phyloP scores from a whole-genome alignment of 2,797 vertebrate species.

The Sciaenops ocellatus region DNA sequence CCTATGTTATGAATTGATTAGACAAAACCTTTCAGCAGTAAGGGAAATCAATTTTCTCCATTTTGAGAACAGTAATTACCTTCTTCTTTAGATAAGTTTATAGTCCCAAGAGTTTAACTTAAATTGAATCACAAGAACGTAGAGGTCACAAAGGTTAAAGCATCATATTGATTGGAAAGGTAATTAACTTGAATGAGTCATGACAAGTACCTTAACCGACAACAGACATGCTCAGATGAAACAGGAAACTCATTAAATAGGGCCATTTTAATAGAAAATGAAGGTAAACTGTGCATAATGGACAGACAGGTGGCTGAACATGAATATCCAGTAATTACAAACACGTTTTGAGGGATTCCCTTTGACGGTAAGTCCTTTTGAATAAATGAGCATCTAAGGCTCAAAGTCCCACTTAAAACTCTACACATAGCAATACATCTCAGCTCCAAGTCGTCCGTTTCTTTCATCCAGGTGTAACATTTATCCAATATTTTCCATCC shows the following conservation, averaged over 20 bases:
- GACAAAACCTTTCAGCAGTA: slow-evolving; percentile 31
- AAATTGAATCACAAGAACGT: slow-evolving; percentile 62
- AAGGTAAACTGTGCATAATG: background rate
- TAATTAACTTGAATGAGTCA: slow-evolving; percentile 72
- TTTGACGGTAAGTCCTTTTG: slow-evolving; percentile 12
- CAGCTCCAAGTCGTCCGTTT: slow-evolving; percentile 5
- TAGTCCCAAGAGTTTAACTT: slow-evolving; percentile 60
- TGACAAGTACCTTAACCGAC: slow-evolving; percentile 57
- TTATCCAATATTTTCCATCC: slow-evolving; percentile 33
- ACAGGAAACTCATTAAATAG: slow-evolving; percentile 11
- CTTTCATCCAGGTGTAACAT: slow-evolving; percentile 38
- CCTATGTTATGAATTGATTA: slow-evolving; percentile 44
- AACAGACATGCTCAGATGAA: slow-evolving; percentile 31
- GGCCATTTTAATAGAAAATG: slow-evolving; percentile 2
- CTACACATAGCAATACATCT: slow-evolving; percentile 40
- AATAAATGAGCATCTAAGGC: slow-evolving; percentile 21
- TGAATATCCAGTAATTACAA: slow-evolving; percentile 15
- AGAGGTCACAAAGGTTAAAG: slow-evolving; percentile 75
- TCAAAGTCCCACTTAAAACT: slow-evolving; percentile 19
- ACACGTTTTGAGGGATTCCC: slow-evolving; percentile 7
- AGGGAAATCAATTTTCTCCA: slow-evolving; percentile 64
- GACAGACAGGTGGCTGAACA: slow-evolving; percentile 23
- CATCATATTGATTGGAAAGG: slow-evolving; percentile 70
- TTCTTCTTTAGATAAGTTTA: slow-evolving; percentile 31
- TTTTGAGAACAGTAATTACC: slow-evolving; percentile 70